These are phyloP conservation scores for Ellobius talpinus DNA, from an alignment of 2,113 vertebrate species.

Conservation along the genomic window DNA sequence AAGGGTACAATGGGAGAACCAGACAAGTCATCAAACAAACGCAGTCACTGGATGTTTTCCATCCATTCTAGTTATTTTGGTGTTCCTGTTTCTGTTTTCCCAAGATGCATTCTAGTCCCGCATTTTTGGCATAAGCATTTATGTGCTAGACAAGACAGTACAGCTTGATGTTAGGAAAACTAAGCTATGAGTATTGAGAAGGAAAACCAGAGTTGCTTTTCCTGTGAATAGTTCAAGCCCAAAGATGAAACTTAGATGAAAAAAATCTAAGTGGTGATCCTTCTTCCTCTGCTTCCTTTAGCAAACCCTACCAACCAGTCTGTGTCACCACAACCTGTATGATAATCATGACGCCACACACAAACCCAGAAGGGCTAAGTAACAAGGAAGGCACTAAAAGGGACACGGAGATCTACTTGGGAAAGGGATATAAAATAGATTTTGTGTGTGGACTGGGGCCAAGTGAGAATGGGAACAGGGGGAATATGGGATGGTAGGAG, in stretches of 20 bases:
- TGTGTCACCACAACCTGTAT: too few relatives aligned
- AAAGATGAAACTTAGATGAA: background rate
- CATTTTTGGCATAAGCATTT: background rate
- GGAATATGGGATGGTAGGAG: too few relatives aligned
- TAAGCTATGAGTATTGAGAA: background rate
- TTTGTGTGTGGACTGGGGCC: too few relatives aligned
- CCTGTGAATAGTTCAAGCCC: background rate
- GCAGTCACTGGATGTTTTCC: rapidly evolving
- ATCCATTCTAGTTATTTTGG: background rate
- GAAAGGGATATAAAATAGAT: too few relatives aligned
- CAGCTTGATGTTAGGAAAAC: background rate
- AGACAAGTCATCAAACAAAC: background rate
- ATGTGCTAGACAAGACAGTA: background rate
- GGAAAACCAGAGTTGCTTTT: background rate
- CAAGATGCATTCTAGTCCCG: rapidly evolving
- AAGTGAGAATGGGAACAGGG: too few relatives aligned
- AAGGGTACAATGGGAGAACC: background rate
- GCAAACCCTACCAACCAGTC: too few relatives aligned
- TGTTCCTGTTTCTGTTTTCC: background rate
- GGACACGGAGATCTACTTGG: too few relatives aligned
- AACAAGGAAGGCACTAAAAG: too few relatives aligned
- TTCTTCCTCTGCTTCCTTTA: too few relatives aligned
- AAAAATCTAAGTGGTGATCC: too few relatives aligned
- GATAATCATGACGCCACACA: too few relatives aligned
- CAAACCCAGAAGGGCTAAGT: too few relatives aligned